Evolutionary conservation across 1,140 invertebrate genomes (phyloP), one percentile per base, ranked within the genome.

Genomic region (Grapholita molesta): DNA sequence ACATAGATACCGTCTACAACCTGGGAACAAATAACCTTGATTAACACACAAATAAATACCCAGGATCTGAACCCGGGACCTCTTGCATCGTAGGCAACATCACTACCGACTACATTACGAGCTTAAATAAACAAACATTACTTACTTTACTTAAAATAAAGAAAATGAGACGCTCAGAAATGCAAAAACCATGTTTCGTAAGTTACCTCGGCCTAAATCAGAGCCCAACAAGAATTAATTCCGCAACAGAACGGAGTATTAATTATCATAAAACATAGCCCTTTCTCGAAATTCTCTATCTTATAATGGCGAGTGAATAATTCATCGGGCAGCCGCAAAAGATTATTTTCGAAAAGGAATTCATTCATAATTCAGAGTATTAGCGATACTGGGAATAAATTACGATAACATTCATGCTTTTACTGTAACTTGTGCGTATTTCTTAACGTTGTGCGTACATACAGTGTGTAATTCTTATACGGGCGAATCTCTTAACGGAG

Each of bases 301-400:
- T 61, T 30, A 61, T 30, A 61, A 61, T 61, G 8, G 25, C 24
- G 25, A n/a, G 30, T 35, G 57, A 57, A 70, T 73, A 52, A 70
- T 70, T 70, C 61, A 68, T 61, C 52, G 35, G 55, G 68, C 72
- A 48, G n/a, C 64, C 66, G 66, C 69, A 6, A 33, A 65, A 33
- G 64, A 73, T 73, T 73, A 70, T 67, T 70, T 68, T 68, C 61
- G 68, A 73, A 65, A 66, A 55, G 33, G 23, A 67, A 68, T 32
- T 68, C 35, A 15, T 42, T 55, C 38, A 68, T 70, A n/a, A 69
- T 67, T 57, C 67, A 69, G 24, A 25, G 55, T 61, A 61, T 61
- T 61, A 61, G 55, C 55, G n/a, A 61, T 61, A 61, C 55, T 7
- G 55, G 0, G 53, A n/a, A 61, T 61, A 61, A 32, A 61, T 61